Conservation (phyloP, 2,797 vertebrate species). For the Manis javanica region DNA sequence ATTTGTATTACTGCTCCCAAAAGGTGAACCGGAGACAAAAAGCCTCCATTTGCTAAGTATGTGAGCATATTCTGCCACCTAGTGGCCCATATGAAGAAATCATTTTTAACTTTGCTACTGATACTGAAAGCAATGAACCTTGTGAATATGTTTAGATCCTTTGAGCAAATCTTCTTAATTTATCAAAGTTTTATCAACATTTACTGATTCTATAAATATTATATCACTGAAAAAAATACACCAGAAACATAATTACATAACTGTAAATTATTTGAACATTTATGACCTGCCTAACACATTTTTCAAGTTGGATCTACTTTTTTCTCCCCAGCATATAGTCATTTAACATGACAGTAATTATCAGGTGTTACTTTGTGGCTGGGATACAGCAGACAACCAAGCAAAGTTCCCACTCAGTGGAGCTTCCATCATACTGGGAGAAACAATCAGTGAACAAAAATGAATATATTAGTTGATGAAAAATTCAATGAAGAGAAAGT, state of each 20-base stretch:
- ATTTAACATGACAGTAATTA: background rate
- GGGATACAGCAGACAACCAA: background rate
- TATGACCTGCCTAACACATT: background rate
- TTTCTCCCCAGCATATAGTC: background rate
- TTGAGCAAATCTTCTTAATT: background rate
- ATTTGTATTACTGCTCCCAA: background rate
- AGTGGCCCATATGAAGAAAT: background rate
- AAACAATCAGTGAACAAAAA: background rate
- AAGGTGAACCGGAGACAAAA: background rate
- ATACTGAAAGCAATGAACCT: background rate
- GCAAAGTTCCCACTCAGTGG: background rate
- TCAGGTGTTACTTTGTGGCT: background rate
- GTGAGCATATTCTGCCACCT: constrained; percentile 68
- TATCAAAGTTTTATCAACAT: background rate
- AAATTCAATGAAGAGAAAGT: background rate
- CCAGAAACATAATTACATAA: constrained; percentile 20
- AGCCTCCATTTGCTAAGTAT: fast-evolving
- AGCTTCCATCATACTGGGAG: background rate
- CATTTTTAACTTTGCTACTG: background rate
- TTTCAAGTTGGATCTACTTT: background rate
- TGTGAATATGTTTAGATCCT: constrained; percentile 12
- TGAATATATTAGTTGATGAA: background rate
- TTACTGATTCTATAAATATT: background rate
- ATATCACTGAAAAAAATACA: background rate
- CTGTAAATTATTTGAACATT: background rate